Evolutionary conservation across 2,888 invertebrate species (phyloP).

Genomic region (Cistogaster globosa): DNA sequence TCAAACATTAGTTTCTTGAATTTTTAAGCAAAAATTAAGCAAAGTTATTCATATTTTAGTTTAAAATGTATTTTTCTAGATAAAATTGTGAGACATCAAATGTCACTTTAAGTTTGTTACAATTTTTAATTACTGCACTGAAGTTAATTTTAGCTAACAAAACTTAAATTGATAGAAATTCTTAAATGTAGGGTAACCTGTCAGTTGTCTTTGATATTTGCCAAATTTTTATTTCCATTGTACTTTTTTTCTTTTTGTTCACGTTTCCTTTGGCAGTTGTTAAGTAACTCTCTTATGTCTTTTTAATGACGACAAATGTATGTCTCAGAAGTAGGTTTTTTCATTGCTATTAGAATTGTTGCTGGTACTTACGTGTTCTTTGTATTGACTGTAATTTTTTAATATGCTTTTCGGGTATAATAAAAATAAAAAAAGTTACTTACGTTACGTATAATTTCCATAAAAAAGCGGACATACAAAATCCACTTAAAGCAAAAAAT

Average conservation of each 20-base stretch:
- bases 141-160: no score
- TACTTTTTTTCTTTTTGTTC: not conserved
- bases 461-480: slow-evolving; percentile 20
- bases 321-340: slow-evolving; percentile 37
- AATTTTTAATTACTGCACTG: no score
- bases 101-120: no score
- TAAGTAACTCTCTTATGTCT: slow-evolving; percentile 55
- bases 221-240: not conserved
- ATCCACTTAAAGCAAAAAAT: slow-evolving; percentile 47
- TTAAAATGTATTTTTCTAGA: no score
- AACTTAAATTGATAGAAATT: not conserved
- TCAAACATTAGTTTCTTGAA: no score
- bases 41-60: no score
- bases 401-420: slow-evolving; percentile 18
- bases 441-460: slow-evolving; percentile 55
- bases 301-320: slow-evolving; percentile 56
- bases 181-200: not conserved
- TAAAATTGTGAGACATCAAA: no score
- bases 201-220: not conserved
- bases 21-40: no score
- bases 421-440: slow-evolving; percentile 27
- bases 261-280: slow-evolving; percentile 26
- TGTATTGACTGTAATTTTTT: slow-evolving; percentile 40
- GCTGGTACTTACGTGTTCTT: slow-evolving; percentile 44
- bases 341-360: slow-evolving; percentile 13